phyloP scores from a whole-genome alignment of 2,888 invertebrate genomes.

The Drosophila tanythrix region DNA sequence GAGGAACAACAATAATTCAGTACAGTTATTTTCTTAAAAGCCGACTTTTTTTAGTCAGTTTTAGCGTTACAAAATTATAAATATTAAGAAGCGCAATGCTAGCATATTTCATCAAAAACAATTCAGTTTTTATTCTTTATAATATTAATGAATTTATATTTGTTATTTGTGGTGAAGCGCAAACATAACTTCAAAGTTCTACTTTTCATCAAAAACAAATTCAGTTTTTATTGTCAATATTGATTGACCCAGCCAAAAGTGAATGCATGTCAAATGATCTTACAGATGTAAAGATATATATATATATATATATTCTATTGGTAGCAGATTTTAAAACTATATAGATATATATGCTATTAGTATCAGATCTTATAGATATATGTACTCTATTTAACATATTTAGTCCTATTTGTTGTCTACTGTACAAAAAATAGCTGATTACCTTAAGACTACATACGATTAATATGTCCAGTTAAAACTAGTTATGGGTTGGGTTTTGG shows the following conservation, averaged over 20 bases:
- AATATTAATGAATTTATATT: background rate
- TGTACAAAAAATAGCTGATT: slow-evolving; percentile 37
- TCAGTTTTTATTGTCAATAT: slow-evolving; percentile 43
- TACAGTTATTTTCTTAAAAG: no score
- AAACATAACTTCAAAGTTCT: background rate
- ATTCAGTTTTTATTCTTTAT: background rate
- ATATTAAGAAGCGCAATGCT: background rate
- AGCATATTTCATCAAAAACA: background rate
- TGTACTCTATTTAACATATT: slow-evolving; percentile 15
- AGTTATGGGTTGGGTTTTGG: slow-evolving; percentile 2
- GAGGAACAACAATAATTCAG: no score
- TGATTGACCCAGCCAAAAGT: slow-evolving; percentile 48
- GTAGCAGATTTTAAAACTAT: slow-evolving; percentile 20
- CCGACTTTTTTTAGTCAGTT: no score
- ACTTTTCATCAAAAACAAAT: slow-evolving; percentile 12
- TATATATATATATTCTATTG: slow-evolving; percentile 2
- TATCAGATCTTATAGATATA: slow-evolving; percentile 24
- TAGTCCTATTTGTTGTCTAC: slow-evolving; percentile 32
- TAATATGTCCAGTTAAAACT: slow-evolving; percentile 27
- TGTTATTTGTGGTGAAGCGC: background rate
- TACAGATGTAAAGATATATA: slow-evolving; percentile 15
- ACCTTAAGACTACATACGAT: slow-evolving; percentile 18
- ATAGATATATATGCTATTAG: slow-evolving; percentile 12
- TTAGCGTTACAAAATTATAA: background rate
- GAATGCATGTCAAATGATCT: slow-evolving; percentile 50